These are phyloP conservation scores for Ammodytes dubius DNA, from an alignment of 2,113 vertebrate genomes.

Conservation along the genomic window DNA sequence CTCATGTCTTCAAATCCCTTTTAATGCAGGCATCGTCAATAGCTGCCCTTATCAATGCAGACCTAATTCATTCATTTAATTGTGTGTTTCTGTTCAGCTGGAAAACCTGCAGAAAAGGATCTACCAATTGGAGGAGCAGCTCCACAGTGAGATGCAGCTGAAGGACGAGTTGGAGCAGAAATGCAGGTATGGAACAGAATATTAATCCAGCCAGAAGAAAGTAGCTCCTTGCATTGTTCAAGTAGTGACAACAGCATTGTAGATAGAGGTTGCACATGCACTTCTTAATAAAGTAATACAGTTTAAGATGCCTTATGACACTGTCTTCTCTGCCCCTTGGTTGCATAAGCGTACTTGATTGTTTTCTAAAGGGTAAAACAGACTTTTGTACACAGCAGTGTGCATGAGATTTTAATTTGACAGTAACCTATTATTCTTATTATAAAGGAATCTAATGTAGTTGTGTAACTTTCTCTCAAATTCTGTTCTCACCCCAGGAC, in stretches of 20 bases:
- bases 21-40: neutral
- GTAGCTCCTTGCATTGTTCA: neutral
- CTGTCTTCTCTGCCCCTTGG: neutral
- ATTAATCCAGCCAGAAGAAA: neutral
- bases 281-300: neutral
- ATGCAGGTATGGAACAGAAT: slow-evolving; percentile 88
- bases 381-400: neutral
- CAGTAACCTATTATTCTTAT: neutral
- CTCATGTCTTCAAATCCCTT: neutral
- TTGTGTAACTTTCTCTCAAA: slow-evolving; percentile 3
- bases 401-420: neutral
- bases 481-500: slow-evolving; percentile 80
- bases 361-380: slow-evolving; percentile 1
- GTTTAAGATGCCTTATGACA: neutral
- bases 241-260: neutral
- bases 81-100: slow-evolving; percentile 84
- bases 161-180: slow-evolving; percentile 99
- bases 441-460: neutral
- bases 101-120: slow-evolving; percentile 97
- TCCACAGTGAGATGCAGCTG: slow-evolving; percentile 96
- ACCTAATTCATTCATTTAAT: neutral
- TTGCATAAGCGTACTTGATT: neutral
- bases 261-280: neutral
- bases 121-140: slow-evolving; percentile 95
- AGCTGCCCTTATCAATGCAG: neutral